Evolutionary conservation across 23 tunicate genomes (phyloP), one percentile per base, ranked within the genome.

Genomic region (Halocynthia aurantium): DNA sequence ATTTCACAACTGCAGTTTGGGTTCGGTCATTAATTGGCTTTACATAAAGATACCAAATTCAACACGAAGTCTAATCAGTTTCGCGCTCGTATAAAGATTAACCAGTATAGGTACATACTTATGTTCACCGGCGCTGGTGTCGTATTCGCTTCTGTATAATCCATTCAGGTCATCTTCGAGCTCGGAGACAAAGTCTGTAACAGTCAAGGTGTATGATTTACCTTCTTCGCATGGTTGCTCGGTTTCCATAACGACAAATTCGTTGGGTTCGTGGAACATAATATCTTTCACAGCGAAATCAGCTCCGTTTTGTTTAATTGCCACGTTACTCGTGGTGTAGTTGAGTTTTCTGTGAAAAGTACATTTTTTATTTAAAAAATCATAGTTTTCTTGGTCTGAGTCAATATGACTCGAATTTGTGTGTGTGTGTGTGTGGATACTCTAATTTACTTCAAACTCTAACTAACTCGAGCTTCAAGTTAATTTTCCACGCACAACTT

Each of bases 61-160:
- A 31, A 31, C 44, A 31, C 4, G 44, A 31, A 31, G 44, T 31
- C 44, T 31, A 31, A 31, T 31, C 44, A 31, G 44, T 31, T 31
- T 31, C 44, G 44, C 44, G 1, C 44, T 31, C 4, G 4, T 31
- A 31, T 31, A 31, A 0, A 31, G 1, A 31, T 31, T 31, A 31
- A 1, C n/a, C 4, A 58, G 63, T 58, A 13, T 13, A 8, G 22
- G 22, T 5, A 53, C 55, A 15, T 73, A 88, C 96, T 85, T 80
- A 55, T 51, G 66, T 31, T 68, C 83, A 6, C 96, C 96, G 50
- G 22, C 71, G 20, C 69, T 75, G 53, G 84, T 84, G 22, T 49
- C 73, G 78, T 89, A 89, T 57, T 84, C 88, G 62, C 96, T 89
- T 60, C 96, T 63, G 69, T 89, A 89, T 13, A 89, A 19, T 6